phyloP scores from a whole-genome alignment of 2,888 invertebrate genomes.

The Dyspetes luteomarginatus region DNA sequence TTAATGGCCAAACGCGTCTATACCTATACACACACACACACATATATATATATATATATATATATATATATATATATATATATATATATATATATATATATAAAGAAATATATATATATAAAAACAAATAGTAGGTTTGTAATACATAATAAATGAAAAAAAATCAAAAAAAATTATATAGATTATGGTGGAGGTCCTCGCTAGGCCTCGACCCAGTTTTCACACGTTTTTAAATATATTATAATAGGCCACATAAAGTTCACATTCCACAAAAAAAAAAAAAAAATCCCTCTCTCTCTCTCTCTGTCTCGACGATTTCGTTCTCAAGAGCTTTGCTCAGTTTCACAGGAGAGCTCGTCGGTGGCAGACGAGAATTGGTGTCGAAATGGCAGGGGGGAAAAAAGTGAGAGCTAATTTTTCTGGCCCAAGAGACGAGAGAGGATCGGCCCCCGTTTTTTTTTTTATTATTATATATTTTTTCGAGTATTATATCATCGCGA shows the following conservation, averaged over 20 bases:
- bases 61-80: background rate
- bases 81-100: background rate
- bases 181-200: constrained; percentile 33
- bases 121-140: background rate
- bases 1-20: constrained; percentile 49
- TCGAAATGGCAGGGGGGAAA: constrained; percentile 32
- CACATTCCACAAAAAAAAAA: constrained; percentile 16
- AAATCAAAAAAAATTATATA: constrained; percentile 36
- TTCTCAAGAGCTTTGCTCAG: background rate
- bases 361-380: constrained; percentile 24
- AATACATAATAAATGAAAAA: constrained; percentile 14
- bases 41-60: background rate
- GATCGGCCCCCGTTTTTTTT: constrained; percentile 30
- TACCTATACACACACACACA: background rate
- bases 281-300: background rate
- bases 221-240: background rate
- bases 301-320: background rate
- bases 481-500: constrained; percentile 56
- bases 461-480: too few relatives aligned
- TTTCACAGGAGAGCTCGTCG: background rate
- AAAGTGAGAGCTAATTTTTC: constrained; percentile 56
- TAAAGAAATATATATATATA: background rate
- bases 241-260: constrained; percentile 22
- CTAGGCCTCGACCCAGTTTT: constrained; percentile 68
- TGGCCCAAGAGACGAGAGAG: constrained; percentile 1